These are phyloP conservation scores for Saimiri boliviensis DNA, from an alignment of 2,113 vertebrate genomes.

Conservation along the genomic window DNA sequence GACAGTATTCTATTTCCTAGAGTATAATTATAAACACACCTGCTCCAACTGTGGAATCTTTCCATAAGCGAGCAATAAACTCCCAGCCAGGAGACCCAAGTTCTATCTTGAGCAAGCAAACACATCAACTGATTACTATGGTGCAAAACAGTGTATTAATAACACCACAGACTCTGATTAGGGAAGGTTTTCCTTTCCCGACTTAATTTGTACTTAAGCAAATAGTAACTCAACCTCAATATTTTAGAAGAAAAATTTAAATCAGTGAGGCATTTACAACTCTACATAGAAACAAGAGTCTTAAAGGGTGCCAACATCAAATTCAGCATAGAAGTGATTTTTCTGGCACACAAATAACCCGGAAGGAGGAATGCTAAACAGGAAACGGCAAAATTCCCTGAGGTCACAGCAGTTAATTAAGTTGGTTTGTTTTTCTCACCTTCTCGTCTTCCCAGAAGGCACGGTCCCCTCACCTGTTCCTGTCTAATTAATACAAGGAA, in stretches of 20 bases:
- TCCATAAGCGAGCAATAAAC: conserved; percentile 74
- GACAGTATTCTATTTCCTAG: conserved; percentile 71
- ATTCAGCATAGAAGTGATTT: background rate
- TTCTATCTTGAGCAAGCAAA: conserved; percentile 70
- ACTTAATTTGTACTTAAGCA: conserved; percentile 73
- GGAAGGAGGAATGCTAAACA: background rate
- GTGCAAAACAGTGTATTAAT: conserved; percentile 58
- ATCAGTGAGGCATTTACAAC: background rate
- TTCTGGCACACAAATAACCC: background rate
- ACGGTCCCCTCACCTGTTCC: background rate
- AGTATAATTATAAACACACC: conserved; percentile 80
- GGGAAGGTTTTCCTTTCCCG: conserved; percentile 41
- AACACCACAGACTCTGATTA: conserved; percentile 36
- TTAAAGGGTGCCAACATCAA: background rate
- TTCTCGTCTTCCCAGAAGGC: background rate
- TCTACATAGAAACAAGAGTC: background rate
- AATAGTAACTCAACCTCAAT: conserved; percentile 62
- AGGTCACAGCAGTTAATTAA: background rate
- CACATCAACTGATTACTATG: conserved; percentile 72
- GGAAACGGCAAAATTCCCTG: background rate
- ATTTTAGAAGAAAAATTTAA: conserved; percentile 41
- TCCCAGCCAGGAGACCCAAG: conserved; percentile 76
- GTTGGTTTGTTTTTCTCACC: background rate
- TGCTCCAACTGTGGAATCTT: conserved; percentile 73
- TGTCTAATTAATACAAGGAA: background rate